Base-by-base conservation (phyloP, 2,888 invertebrate species). In the Meandrusa payeni region DNA sequence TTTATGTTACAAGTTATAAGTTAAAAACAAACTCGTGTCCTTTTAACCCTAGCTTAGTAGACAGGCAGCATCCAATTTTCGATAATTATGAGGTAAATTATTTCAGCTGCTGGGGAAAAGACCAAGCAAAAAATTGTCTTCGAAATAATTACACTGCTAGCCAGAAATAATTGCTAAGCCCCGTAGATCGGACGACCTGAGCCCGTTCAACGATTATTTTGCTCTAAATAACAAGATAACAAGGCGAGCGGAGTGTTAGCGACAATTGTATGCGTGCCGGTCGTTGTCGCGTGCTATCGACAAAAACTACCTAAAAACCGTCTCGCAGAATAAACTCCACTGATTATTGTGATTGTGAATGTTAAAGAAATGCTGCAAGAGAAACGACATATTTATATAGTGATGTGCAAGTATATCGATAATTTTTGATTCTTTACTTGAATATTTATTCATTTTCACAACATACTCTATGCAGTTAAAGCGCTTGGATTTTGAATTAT, bases 151-250 rank as follows among this genome's bases (percentile, higher is more conserved):
- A n/a, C n/a, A n/a, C n/a, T n/a, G n/a, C 5, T 11, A 6, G 12
- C 7, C 23, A 31, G 10, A 17, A 31, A 31, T 26, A 37, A 43
- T 37, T 24, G 7, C 29, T 31, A 12, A 24, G 13, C 13, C 23
- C 22, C 3, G 48, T 41, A 46, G 38, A 51, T 48, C 11, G 40
- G 26, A 11, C 33, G 54, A 57, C 52, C 55, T 40, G 40, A 48
- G 43, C 47, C 48, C 48, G 50, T 44, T 36, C 42, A 44, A 15
- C 31, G 22, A 45, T 47, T 56, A 59, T 47, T 59, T 57, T 55
- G 68, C 61, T 68, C 69, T 54, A 58, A 57, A 68, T 67, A 58
- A 43, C 51, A 34, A 47, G 28, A 36, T 66, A 64, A 68, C 52
- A 32, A 51, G 54, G 33, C 54, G 59, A 62, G 33, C 22, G 39